Conservation (phyloP, 2,888 invertebrate species). For the Myathropa florea region DNA sequence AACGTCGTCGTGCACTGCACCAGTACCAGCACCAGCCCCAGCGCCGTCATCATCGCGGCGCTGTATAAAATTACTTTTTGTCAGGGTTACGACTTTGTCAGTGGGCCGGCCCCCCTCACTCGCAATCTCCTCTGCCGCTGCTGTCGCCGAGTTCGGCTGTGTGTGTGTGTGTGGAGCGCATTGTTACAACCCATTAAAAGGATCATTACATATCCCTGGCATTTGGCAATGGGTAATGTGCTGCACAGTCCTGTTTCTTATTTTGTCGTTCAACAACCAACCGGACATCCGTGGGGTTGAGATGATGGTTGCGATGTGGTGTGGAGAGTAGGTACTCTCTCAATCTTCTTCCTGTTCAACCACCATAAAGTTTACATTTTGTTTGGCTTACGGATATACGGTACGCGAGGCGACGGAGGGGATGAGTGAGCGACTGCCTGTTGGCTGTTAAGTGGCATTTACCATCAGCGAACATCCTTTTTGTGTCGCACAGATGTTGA, state of each 20-base stretch:
- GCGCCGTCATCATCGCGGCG: conserved; percentile 45
- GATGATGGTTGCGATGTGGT: background rate
- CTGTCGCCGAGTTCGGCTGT: conserved; percentile 9
- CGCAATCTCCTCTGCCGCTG: conserved; percentile 31
- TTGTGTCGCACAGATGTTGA: conserved; percentile 34
- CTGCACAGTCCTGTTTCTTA: conserved; percentile 57
- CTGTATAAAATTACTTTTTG: conserved; percentile 68
- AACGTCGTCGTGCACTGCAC: conserved; percentile 38
- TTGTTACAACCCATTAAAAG: conserved; percentile 71
- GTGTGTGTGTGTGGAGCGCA: conserved; percentile 48
- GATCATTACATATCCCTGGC: conserved; percentile 70
- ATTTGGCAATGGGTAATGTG: conserved; percentile 66
- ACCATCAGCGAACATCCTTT: conserved; percentile 68
- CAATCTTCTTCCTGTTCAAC: conserved; percentile 47
- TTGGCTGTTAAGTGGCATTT: conserved; percentile 69
- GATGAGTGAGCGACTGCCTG: conserved; percentile 36
- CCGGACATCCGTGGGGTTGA: conserved; percentile 61
- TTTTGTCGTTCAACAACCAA: conserved; percentile 42
- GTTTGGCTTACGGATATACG: conserved; percentile 11
- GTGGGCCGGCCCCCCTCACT: background rate
- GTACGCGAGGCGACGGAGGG: background rate
- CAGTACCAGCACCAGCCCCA: conserved; percentile 18
- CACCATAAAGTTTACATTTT: conserved; percentile 70
- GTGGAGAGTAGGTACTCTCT: background rate
- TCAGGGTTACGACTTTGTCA: conserved; percentile 35